Conservation (phyloP, 2,888 invertebrate genomes). For the Caenorhabditis sp. region DNA sequence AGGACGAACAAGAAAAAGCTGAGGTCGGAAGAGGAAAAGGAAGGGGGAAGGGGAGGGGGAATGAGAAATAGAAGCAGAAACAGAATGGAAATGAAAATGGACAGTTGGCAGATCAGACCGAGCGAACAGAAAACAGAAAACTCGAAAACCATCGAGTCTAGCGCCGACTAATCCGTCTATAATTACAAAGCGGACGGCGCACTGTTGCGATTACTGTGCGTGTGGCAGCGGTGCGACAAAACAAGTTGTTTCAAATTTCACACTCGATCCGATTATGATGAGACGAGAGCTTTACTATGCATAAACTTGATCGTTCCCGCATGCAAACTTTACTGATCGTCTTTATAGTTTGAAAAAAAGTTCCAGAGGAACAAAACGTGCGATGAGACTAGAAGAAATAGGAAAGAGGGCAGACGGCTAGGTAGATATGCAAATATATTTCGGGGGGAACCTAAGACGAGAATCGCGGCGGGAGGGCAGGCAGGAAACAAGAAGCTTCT, state of each 20-base stretch:
- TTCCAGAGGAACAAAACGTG: background rate
- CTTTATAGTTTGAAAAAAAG: conserved; percentile 3
- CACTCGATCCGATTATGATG: conserved; percentile 9
- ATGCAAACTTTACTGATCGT: background rate
- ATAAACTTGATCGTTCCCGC: too few relatives aligned
- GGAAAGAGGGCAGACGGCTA: conserved; percentile 12
- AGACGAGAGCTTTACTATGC: background rate
- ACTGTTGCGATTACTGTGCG: conserved; percentile 27
- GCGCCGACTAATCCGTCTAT: conserved; percentile 34
- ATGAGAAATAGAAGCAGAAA: background rate
- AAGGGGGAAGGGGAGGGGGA: too few relatives aligned
- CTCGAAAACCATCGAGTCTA: conserved; percentile 2
- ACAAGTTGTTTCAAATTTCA: conserved; percentile 15
- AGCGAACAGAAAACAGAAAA: background rate
- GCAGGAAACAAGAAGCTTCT: conserved; percentile 43
- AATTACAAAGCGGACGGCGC: conserved; percentile 29
- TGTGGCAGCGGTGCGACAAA: too few relatives aligned
- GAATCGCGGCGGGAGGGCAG: conserved; percentile 17
- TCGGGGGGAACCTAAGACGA: conserved; percentile 30
- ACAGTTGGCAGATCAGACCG: conserved; percentile 11
- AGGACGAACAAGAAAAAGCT: too few relatives aligned
- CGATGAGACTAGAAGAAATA: background rate
- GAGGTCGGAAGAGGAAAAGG: conserved; percentile 6
- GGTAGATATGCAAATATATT: conserved; percentile 55
- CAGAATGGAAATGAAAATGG: conserved; percentile 5